phyloP scores from a whole-genome alignment of 2,113 vertebrate species.

The Trinectes maculatus region DNA sequence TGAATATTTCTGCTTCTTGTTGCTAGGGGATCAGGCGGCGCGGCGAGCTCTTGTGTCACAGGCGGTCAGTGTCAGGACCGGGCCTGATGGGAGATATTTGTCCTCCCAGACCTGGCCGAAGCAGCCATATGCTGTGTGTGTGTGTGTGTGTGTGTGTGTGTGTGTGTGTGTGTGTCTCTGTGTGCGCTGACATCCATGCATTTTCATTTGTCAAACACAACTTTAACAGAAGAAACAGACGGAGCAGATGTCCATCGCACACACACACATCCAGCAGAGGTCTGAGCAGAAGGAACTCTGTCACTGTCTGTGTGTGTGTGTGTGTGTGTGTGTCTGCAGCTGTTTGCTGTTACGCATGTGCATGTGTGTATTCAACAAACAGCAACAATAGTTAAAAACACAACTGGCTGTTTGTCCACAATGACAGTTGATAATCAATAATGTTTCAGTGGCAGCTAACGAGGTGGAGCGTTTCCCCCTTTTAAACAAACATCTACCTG shows the following conservation, averaged over 20 bases:
- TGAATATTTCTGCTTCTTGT: constrained; percentile 51
- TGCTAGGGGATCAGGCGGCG: constrained; percentile 26
- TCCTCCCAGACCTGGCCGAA: constrained; percentile 34
- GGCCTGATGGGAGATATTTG: constrained; percentile 48
- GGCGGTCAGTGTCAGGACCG: constrained; percentile 50
- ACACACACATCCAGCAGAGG: constrained; percentile 29
- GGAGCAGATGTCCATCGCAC: constrained; percentile 44
- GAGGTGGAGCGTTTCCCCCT: constrained; percentile 54
- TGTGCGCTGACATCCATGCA: constrained; percentile 52
- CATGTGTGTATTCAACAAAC: constrained; percentile 14
- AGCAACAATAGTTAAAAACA: constrained; percentile 47
- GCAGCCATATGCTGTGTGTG: constrained; percentile 53
- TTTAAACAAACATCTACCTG: background rate
- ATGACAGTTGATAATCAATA: constrained; percentile 50
- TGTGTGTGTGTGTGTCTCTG: background rate
- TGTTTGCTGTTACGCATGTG: background rate
- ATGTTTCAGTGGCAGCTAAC: constrained; percentile 57
- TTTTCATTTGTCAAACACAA: constrained; percentile 73
- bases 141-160: constrained; percentile 15
- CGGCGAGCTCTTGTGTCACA: constrained; percentile 39
- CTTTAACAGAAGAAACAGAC: constrained; percentile 60
- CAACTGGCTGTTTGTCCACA: constrained; percentile 46
- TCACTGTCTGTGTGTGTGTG: constrained; percentile 58
- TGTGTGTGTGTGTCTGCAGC: constrained; percentile 42
- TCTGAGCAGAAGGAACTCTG: constrained; percentile 73